These are phyloP conservation scores for Prunella strophiata DNA, from an alignment of 2,797 vertebrate genomes.

Conservation along the genomic window DNA sequence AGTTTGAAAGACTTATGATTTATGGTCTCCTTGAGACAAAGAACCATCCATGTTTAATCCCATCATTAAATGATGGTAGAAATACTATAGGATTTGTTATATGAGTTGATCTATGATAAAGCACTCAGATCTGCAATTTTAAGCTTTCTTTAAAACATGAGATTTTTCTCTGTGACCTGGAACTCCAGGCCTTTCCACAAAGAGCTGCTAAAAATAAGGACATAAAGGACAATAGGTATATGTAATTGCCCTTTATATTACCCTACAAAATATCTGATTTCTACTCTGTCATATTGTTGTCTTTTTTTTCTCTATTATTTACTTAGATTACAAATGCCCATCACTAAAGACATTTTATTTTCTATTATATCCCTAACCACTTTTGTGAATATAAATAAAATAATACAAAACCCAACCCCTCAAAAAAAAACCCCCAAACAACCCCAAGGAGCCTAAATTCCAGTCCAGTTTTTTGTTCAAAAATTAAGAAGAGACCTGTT, in stretches of 20 bases:
- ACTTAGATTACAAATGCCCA: background rate
- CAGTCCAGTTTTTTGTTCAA: background rate
- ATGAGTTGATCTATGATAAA: background rate
- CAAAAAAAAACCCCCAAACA: background rate
- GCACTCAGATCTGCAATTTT: background rate
- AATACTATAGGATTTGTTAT: background rate
- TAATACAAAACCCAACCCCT: background rate
- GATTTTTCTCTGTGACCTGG: background rate
- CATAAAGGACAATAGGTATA: background rate
- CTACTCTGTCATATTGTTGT: background rate
- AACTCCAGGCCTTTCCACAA: background rate
- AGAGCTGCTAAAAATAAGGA: background rate
- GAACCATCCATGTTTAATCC: background rate
- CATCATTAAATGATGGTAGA: background rate
- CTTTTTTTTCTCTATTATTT: background rate
- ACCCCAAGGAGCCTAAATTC: background rate
- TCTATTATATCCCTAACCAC: background rate
- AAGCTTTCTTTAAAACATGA: background rate
- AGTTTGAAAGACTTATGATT: background rate
- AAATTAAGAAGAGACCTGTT: background rate
- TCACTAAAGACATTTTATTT: background rate
- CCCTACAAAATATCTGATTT: background rate
- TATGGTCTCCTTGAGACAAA: background rate
- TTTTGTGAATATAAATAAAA: background rate
- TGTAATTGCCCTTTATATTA: background rate